A percentile compares a stretch with the other conserved stretches of the same genome.
phyloP scores from a whole-genome alignment of 1,140 invertebrate genomes.

The Caerostris extrusa region DNA sequence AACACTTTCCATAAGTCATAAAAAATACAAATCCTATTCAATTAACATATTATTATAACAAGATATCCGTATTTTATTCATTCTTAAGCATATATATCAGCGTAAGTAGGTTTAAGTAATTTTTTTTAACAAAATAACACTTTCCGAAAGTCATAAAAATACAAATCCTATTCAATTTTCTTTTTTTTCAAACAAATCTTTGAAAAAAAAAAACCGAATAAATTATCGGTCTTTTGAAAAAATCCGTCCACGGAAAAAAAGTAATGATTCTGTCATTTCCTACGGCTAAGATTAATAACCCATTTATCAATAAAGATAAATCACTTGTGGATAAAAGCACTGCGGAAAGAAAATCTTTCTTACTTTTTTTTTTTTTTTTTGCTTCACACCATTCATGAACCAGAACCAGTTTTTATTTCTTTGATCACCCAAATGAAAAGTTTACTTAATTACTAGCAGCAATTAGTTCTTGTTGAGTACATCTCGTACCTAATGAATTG shows the following conservation, averaged over 20 bases:
- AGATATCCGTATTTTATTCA: too few relatives aligned
- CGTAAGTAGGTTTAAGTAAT: too few relatives aligned
- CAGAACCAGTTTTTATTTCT: neutral
- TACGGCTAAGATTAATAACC: slow-evolving; percentile 39
- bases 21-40: neutral
- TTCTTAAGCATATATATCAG: too few relatives aligned
- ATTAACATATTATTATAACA: too few relatives aligned
- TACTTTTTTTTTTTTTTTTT: neutral
- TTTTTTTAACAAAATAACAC: too few relatives aligned
- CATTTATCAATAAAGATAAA: slow-evolving; percentile 63
- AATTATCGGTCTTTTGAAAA: neutral
- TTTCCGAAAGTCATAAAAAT: neutral
- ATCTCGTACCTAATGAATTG: neutral
- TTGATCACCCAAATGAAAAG: neutral
- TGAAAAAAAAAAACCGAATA: neutral
- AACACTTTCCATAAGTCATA: neutral
- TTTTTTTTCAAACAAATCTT: too few relatives aligned
- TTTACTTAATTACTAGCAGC: slow-evolving; percentile 13
- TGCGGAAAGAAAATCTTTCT: neutral
- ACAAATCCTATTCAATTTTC: neutral
- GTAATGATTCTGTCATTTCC: slow-evolving; percentile 47
- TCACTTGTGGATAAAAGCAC: slow-evolving; percentile 33
- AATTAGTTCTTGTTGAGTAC: slow-evolving; percentile 16
- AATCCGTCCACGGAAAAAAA: neutral
- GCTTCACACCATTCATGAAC: neutral